These are phyloP conservation scores for Conomelus anceps DNA, from an alignment of 2,888 invertebrate genomes.

Conservation along the genomic window DNA sequence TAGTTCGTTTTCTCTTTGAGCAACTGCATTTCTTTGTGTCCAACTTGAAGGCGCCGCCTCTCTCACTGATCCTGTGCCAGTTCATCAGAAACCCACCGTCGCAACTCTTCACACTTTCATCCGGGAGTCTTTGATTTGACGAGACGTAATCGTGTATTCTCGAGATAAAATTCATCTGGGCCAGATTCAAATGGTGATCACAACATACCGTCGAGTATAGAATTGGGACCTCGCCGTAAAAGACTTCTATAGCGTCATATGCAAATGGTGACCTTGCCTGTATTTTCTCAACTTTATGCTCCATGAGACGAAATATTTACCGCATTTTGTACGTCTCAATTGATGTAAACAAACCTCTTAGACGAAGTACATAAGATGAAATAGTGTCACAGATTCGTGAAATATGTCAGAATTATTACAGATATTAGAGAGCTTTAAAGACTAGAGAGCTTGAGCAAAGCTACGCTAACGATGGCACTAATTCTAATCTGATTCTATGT, in stretches of 20 bases:
- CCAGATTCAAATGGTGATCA: not conserved
- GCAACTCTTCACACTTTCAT: not conserved
- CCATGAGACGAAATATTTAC: no score
- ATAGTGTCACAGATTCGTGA: no score
- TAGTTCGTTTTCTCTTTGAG: not conserved
- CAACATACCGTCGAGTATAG: not conserved
- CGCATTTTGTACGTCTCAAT: no score
- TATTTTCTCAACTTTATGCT: no score
- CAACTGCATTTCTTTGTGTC: not conserved
- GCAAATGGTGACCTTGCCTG: no score
- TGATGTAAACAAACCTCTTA: no score
- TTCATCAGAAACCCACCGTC: not conserved
- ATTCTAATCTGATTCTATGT: no score
- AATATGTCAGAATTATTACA: no score
- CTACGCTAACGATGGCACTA: no score
- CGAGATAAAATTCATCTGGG: not conserved
- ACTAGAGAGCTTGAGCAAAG: no score
- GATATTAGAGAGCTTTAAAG: no score
- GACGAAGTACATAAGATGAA: no score
- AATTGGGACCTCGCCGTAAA: not conserved
- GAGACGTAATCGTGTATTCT: not conserved
- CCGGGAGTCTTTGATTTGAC: not conserved
- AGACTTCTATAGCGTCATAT: not conserved
- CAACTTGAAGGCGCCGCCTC: not conserved
- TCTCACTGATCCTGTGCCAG: not conserved